These are phyloP conservation scores for Athrips mouffetella DNA, from an alignment of 2,888 invertebrate genomes.

Conservation along the genomic window DNA sequence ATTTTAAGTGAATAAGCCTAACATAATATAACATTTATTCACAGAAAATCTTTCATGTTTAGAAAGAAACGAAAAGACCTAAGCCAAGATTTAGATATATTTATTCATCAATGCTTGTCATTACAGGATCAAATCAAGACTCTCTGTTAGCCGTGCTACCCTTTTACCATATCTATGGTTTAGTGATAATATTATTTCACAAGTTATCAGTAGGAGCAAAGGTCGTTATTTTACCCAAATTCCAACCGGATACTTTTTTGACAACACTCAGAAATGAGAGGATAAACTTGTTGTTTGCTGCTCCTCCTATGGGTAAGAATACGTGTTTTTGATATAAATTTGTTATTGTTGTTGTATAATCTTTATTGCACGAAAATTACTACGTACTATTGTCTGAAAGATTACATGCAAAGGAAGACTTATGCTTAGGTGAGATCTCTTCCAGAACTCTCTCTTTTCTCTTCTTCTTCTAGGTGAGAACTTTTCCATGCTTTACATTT, in stretches of 20 bases:
- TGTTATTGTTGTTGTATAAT: neutral
- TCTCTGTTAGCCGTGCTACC: conserved; percentile 82
- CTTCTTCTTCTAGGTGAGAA: too few species aligned
- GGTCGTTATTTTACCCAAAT: conserved; percentile 83
- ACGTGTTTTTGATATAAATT: neutral
- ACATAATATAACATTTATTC: too few species aligned
- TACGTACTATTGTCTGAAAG: neutral
- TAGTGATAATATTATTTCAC: conserved; percentile 76
- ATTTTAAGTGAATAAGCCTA: too few species aligned
- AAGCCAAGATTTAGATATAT: too few species aligned
- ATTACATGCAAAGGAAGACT: too few species aligned
- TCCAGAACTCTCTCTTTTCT: too few species aligned
- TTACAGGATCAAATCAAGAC: conserved; percentile 75
- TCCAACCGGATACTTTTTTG: conserved; percentile 84
- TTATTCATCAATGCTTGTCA: too few species aligned
- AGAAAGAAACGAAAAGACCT: too few species aligned
- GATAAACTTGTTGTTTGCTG: conserved; percentile 80
- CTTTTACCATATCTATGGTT: conserved; percentile 88
- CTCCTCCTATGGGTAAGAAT: conserved; percentile 84
- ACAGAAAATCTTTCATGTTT: too few species aligned
- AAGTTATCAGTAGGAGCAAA: conserved; percentile 79
- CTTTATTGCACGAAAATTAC: neutral
- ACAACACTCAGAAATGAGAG: conserved; percentile 79
- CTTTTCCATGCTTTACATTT: too few species aligned
- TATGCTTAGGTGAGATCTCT: too few species aligned